A percentile compares a stretch with the other conserved stretches of the same genome.
phyloP scores from a whole-genome alignment of 2,888 invertebrate genomes.

The Cenopis cana region DNA sequence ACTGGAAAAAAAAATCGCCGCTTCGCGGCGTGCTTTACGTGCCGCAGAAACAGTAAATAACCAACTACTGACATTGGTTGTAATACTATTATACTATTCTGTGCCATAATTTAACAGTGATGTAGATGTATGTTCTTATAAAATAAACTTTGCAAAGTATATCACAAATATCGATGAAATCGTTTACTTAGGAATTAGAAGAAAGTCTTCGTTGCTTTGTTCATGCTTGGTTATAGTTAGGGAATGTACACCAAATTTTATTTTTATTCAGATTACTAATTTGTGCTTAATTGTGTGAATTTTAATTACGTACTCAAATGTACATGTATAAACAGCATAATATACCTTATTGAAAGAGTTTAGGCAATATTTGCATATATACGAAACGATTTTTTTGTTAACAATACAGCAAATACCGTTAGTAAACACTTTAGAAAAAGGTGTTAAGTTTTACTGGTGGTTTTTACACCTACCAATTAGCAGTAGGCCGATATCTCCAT shows the following conservation, averaged over 20 bases:
- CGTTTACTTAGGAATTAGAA: neutral
- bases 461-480: conserved; percentile 80
- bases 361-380: conserved; percentile 63
- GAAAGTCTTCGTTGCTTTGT: neutral
- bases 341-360: conserved; percentile 26
- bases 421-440: conserved; percentile 62
- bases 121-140: too few relatives aligned
- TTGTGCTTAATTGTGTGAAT: neutral
- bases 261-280: neutral
- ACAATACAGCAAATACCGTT: conserved; percentile 67
- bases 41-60: too few relatives aligned
- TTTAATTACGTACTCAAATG: neutral
- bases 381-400: conserved; percentile 71
- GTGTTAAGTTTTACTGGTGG: conserved; percentile 72
- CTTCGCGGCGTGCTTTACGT: too few relatives aligned
- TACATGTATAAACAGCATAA: conserved; percentile 59
- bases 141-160: too few relatives aligned
- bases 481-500: conserved; percentile 71
- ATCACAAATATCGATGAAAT: neutral
- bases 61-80: too few relatives aligned
- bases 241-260: neutral
- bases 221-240: neutral
- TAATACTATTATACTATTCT: too few relatives aligned
- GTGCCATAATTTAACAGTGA: too few relatives aligned
- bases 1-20: too few relatives aligned